Evolutionary conservation across 2,888 invertebrate genomes (phyloP).

Genomic region (Capitulum mitella): DNA sequence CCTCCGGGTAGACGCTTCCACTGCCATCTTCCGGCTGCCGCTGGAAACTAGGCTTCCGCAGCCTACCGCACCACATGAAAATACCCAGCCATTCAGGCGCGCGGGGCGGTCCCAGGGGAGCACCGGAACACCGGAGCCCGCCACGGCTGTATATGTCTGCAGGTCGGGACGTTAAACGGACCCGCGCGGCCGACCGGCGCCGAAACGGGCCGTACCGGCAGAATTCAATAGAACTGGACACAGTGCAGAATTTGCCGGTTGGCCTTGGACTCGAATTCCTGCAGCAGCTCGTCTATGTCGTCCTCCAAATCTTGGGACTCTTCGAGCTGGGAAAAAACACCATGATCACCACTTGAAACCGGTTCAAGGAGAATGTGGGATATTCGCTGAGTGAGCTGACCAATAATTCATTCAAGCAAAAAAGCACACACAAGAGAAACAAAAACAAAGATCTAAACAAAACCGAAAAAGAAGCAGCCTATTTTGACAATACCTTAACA

Average conservation of each 20-base stretch:
- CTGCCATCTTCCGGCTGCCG: not conserved
- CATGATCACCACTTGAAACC: too few relatives aligned
- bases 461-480: too few relatives aligned
- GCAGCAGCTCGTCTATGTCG: constrained; percentile 92
- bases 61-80: not conserved
- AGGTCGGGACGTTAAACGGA: not conserved
- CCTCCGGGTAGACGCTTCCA: not conserved
- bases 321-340: constrained; percentile 53
- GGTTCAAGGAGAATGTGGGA: too few relatives aligned
- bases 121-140: not conserved
- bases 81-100: not conserved
- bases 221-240: constrained; percentile 78
- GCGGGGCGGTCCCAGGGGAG: not conserved
- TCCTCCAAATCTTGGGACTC: constrained; percentile 90
- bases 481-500: too few relatives aligned
- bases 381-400: too few relatives aligned
- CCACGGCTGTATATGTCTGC: not conserved
- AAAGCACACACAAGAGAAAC: too few relatives aligned
- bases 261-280: constrained; percentile 85
- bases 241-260: constrained; percentile 83
- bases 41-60: not conserved
- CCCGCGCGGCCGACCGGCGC: not conserved
- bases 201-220: not conserved
- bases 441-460: too few relatives aligned
- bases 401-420: too few relatives aligned